These are phyloP conservation scores for Scalopus aquaticus DNA, from an alignment of 2,113 vertebrate genomes.

Conservation along the genomic window DNA sequence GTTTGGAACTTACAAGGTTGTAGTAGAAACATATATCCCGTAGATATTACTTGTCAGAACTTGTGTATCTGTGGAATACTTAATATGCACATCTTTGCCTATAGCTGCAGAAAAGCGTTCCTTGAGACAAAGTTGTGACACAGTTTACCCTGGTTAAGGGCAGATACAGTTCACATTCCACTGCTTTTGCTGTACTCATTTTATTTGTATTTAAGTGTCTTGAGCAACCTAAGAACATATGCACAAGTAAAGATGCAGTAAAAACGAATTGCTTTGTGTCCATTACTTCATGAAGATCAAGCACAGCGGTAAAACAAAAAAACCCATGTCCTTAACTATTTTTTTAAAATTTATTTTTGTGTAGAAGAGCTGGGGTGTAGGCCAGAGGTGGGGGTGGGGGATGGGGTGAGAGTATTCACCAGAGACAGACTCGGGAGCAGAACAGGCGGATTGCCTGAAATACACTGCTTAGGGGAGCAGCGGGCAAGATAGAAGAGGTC, in stretches of 20 bases:
- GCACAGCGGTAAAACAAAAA: conserved; percentile 88
- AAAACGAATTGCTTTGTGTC: conserved; percentile 89
- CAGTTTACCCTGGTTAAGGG: conserved; percentile 85
- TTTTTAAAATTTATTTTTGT: no score
- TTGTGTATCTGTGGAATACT: conserved; percentile 79
- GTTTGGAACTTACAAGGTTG: conserved; percentile 77
- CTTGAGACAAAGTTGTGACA: conserved; percentile 82
- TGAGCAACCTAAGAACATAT: conserved; percentile 91
- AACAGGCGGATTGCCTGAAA: no score
- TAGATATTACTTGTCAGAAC: conserved; percentile 68
- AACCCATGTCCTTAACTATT: conserved; percentile 90
- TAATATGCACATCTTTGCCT: conserved; percentile 78
- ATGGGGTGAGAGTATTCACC: no score
- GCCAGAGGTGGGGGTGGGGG: no score
- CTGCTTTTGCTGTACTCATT: conserved; percentile 91
- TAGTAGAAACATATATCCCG: conserved; percentile 67
- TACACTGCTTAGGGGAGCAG: no score
- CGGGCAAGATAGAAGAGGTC: no score
- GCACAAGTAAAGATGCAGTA: conserved; percentile 90
- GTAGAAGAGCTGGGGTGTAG: no score
- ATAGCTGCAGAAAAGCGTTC: conserved; percentile 82
- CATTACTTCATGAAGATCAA: conserved; percentile 87
- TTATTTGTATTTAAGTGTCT: conserved; percentile 93
- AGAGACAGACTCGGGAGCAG: no score
- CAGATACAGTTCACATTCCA: conserved; percentile 91